Percentiles rank a stretch among this genome's conserved stretches.
These are phyloP conservation scores for Abramis brama DNA, from an alignment of 2,113 vertebrate genomes.

Conservation along the genomic window DNA sequence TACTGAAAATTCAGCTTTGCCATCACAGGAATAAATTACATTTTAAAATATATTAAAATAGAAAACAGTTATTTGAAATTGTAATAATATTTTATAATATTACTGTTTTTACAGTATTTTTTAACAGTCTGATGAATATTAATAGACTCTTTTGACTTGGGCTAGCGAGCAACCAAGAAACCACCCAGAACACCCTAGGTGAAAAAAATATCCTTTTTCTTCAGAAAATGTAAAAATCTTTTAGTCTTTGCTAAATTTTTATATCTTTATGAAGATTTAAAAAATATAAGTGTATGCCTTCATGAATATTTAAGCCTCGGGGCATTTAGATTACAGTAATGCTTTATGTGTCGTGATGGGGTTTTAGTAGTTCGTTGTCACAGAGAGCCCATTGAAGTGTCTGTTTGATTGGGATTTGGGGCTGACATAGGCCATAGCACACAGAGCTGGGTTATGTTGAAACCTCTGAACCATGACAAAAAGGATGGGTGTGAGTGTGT, in stretches of 20 bases:
- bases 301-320: constrained; percentile 10
- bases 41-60: not conserved
- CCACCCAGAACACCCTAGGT: not conserved
- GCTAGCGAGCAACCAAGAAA: not conserved
- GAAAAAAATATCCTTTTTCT: too few relatives aligned
- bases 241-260: not conserved
- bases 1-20: not conserved
- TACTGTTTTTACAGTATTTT: not conserved
- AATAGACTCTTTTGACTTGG: not conserved
- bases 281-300: not conserved
- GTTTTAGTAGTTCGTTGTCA: constrained; percentile 33
- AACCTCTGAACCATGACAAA: constrained; percentile 63
- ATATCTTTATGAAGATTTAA: constrained; percentile 5
- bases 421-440: constrained; percentile 42
- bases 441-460: constrained; percentile 47
- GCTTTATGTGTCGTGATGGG: constrained; percentile 60
- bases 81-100: not conserved
- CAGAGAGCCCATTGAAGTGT: constrained; percentile 61
- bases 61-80: too few relatives aligned
- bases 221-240: too few relatives aligned
- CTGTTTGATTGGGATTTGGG: constrained; percentile 57
- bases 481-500: constrained; percentile 48
- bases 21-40: not conserved
- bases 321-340: constrained; percentile 56
- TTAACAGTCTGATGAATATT: not conserved